A percentile compares a stretch with the other conserved stretches of the same genome.
Evolutionary conservation across 2,888 invertebrate genomes (phyloP).

Genomic region (Arctia plantaginis): DNA sequence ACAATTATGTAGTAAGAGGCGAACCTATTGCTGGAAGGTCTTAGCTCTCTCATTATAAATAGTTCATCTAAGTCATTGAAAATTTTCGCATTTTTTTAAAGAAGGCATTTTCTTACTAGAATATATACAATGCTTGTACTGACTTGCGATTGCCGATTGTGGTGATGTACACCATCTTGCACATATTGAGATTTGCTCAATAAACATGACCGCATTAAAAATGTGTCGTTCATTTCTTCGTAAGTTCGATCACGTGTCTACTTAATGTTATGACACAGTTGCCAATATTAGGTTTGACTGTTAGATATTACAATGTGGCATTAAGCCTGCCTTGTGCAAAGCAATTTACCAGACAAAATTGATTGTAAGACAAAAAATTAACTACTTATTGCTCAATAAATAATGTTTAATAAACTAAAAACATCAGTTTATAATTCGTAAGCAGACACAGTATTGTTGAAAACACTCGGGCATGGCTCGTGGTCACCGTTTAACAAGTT

Average conservation of each 20-base stretch:
- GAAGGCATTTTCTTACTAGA: neutral
- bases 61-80: too few species aligned
- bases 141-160: neutral
- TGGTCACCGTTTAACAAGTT: conserved; percentile 43
- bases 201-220: neutral
- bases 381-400: neutral
- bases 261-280: neutral
- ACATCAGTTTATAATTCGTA: neutral
- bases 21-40: too few species aligned
- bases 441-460: conserved; percentile 15
- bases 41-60: neutral
- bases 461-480: conserved; percentile 27
- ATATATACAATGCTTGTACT: neutral
- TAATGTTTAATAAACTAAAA: neutral
- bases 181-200: neutral
- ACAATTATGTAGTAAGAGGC: too few species aligned
- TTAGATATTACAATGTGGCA: neutral
- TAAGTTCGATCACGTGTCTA: neutral
- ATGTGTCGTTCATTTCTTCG: neutral
- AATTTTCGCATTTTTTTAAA: too few species aligned
- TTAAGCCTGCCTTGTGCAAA: neutral
- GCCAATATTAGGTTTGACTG: neutral
- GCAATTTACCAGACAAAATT: neutral
- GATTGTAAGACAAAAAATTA: neutral
- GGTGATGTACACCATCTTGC: neutral